These are phyloP conservation scores for Calonectris borealis DNA, from an alignment of 2,113 vertebrate genomes.

Conservation along the genomic window DNA sequence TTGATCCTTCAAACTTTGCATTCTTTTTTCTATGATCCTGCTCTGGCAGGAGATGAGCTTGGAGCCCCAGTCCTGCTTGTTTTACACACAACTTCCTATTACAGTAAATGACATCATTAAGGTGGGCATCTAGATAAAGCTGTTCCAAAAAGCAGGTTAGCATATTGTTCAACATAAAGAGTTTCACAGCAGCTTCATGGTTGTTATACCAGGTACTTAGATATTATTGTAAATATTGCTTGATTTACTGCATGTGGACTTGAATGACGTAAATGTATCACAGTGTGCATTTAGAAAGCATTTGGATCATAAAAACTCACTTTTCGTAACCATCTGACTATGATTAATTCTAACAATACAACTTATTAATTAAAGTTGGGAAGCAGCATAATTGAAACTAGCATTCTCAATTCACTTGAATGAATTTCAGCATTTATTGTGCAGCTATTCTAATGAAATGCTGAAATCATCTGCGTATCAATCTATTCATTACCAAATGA, in stretches of 20 bases:
- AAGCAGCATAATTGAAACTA: constrained; percentile 41
- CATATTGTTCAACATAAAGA: neutral
- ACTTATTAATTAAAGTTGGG: constrained; percentile 66
- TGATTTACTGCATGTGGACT: neutral
- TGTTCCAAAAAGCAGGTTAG: neutral
- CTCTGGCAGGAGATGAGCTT: neutral
- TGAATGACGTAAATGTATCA: neutral
- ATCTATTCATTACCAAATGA: constrained; percentile 55
- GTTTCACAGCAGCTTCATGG: neutral
- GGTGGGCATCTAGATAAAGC: neutral
- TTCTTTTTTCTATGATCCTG: neutral
- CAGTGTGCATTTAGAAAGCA: neutral
- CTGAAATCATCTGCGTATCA: constrained; percentile 41
- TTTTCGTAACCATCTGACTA: neutral
- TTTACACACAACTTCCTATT: neutral
- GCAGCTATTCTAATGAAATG: constrained; percentile 52
- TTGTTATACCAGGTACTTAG: neutral
- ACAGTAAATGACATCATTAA: rapidly evolving
- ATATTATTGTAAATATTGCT: neutral
- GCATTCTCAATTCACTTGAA: constrained; percentile 34
- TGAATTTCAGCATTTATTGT: constrained; percentile 52
- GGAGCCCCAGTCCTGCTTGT: neutral
- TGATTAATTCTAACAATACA: constrained; percentile 59
- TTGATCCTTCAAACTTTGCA: neutral
- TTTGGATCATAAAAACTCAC: neutral